phyloP scores from a whole-genome alignment of 2,888 invertebrate species.

The Caradrina clavipalpis region DNA sequence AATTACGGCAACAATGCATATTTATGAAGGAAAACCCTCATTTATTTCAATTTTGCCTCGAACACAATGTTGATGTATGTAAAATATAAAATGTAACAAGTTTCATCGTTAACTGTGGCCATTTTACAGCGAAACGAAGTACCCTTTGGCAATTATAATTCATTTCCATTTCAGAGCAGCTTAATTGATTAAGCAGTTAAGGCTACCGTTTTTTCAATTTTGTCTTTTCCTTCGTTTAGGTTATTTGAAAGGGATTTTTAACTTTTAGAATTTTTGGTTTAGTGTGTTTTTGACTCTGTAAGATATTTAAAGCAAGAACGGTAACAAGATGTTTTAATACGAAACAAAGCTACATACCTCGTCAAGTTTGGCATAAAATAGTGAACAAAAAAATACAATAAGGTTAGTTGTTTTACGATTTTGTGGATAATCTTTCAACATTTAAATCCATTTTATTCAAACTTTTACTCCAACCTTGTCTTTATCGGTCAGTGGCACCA shows the following conservation, averaged over 20 bases:
- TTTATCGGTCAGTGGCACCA: not conserved
- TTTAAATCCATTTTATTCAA: not conserved
- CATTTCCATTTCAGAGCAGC: conserved; percentile 55
- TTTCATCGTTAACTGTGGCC: conserved; percentile 38
- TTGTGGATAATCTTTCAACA: not conserved
- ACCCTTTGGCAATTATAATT: conserved; percentile 57
- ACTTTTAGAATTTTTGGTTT: not conserved
- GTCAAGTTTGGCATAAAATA: too few relatives aligned
- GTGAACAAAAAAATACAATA: too few relatives aligned
- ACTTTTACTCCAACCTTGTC: not conserved
- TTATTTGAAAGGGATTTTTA: conserved; percentile 8
- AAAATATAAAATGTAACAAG: conserved; percentile 48
- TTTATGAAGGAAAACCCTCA: conserved; percentile 48
- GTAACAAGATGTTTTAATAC: too few relatives aligned
- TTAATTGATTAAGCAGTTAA: conserved; percentile 54
- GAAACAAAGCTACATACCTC: too few relatives aligned
- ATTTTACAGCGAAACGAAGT: conserved; percentile 44
- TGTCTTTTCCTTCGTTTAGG: conserved; percentile 11
- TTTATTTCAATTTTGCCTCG: conserved; percentile 27
- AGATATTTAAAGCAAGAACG: not conserved
- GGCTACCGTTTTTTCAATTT: conserved; percentile 46
- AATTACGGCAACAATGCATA: conserved; percentile 51
- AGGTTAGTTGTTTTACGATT: not conserved
- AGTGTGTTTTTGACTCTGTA: not conserved
- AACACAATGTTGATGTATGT: conserved; percentile 45